phyloP scores from a whole-genome alignment of 2,797 vertebrate species.

The Myotis daubentonii region DNA sequence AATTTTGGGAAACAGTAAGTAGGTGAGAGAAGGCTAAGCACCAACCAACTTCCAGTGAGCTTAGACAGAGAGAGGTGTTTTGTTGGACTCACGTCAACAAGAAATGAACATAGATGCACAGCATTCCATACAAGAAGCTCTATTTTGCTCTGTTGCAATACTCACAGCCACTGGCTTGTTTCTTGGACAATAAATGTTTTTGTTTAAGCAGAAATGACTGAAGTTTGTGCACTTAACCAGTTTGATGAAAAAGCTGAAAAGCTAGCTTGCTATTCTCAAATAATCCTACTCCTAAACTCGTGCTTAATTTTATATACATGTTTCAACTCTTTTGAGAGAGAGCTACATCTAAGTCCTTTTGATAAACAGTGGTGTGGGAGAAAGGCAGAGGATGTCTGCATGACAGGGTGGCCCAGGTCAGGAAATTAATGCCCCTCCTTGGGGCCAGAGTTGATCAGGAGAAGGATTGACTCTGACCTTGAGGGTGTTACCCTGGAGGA shows the following conservation, averaged over 20 bases:
- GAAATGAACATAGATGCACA: background rate
- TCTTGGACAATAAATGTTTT: background rate
- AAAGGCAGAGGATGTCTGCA: conserved; percentile 42
- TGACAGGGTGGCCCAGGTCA: conserved; percentile 47
- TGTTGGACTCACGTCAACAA: background rate
- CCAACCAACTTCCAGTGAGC: background rate
- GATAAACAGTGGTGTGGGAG: conserved; percentile 58
- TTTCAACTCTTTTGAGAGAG: background rate
- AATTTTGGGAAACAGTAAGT: background rate
- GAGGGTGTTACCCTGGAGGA: conserved; percentile 1
- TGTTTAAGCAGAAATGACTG: background rate
- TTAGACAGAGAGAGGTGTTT: background rate
- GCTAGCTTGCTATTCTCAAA: background rate
- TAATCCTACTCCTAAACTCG: background rate
- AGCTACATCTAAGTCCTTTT: background rate
- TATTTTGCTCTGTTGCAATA: background rate
- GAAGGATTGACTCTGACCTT: conserved; percentile 60
- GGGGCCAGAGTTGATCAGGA: background rate
- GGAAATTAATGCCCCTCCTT: conserved; percentile 60
- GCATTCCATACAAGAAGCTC: background rate
- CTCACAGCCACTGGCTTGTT: background rate
- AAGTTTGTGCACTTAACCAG: background rate
- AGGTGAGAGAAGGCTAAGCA: background rate
- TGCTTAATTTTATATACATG: background rate
- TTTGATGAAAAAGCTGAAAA: background rate